A percentile compares a stretch with the other conserved stretches of the same genome.
phyloP scores from a whole-genome alignment of 2,113 vertebrate species.

The Gallinago undulata region DNA sequence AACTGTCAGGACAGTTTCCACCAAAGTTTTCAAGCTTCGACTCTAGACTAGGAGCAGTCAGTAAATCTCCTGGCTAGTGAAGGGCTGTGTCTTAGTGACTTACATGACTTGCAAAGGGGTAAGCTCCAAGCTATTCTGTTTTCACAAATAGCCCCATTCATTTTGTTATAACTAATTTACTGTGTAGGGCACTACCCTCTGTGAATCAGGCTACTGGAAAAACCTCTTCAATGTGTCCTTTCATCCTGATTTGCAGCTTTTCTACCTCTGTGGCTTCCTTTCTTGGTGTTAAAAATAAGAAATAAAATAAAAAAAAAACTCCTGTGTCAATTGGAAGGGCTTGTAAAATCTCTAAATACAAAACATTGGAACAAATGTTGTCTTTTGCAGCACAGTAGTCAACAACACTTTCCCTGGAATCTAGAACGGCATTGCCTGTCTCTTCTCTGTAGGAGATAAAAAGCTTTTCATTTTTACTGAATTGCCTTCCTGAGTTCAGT shows the following conservation, averaged over 20 bases:
- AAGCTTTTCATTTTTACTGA: not conserved
- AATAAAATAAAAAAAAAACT: not conserved
- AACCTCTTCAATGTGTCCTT: not conserved
- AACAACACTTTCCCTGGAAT: not conserved
- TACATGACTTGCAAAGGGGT: not conserved
- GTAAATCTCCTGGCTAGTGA: slow-evolving; percentile 1
- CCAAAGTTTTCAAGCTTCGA: not conserved
- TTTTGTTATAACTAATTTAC: not conserved
- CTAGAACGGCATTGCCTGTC: not conserved
- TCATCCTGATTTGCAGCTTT: not conserved
- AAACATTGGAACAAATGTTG: not conserved
- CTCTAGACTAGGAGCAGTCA: not conserved
- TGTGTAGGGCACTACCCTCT: not conserved
- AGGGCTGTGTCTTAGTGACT: not conserved
- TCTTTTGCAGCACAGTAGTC: not conserved
- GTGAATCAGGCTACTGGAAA: slow-evolving; percentile 23
- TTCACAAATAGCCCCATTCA: slow-evolving; percentile 28
- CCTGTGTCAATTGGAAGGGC: not conserved
- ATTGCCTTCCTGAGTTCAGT: not conserved
- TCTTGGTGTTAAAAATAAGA: not conserved
- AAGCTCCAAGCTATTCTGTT: not conserved
- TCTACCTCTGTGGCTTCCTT: not conserved
- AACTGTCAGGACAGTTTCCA: not conserved
- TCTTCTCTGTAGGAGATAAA: not conserved
- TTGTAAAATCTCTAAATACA: not conserved